These are phyloP conservation scores for Paratilapia polleni DNA, from an alignment of 2,113 vertebrate genomes.

Conservation along the genomic window DNA sequence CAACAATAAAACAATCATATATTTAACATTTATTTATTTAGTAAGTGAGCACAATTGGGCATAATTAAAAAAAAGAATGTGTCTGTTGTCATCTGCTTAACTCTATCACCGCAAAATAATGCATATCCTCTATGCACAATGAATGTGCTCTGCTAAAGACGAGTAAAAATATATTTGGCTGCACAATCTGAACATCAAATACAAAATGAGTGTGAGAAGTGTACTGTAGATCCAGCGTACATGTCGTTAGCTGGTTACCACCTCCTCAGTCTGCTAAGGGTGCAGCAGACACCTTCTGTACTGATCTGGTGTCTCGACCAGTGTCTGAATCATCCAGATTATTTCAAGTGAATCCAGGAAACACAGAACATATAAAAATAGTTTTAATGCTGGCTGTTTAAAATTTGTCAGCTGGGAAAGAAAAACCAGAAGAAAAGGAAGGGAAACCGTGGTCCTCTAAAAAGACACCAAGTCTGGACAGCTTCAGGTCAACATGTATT, in stretches of 20 bases:
- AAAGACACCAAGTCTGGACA: not conserved
- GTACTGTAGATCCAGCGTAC: slow-evolving; percentile 20
- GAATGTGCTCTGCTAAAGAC: not conserved
- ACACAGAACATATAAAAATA: not conserved
- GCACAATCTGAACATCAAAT: not conserved
- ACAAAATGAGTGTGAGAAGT: not conserved
- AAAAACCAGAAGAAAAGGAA: not conserved
- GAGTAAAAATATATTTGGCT: not conserved
- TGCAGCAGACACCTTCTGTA: slow-evolving; percentile 57
- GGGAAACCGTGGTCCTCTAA: too few species aligned
- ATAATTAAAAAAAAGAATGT: not conserved
- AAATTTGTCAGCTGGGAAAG: not conserved
- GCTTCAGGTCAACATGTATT: not conserved
- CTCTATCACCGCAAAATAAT: not conserved
- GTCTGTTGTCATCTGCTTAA: not conserved
- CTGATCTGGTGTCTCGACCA: slow-evolving; percentile 37
- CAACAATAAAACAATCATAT: not conserved
- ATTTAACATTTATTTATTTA: not conserved
- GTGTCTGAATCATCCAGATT: slow-evolving; percentile 44
- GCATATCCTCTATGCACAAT: not conserved
- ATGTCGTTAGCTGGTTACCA: slow-evolving; percentile 40
- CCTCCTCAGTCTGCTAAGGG: slow-evolving; percentile 52
- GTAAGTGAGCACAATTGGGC: not conserved
- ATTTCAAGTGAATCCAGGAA: slow-evolving; percentile 29
- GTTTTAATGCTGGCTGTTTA: not conserved